Evolutionary conservation across 1,140 invertebrate species (phyloP).

Genomic region (Anastrepha obliqua): DNA sequence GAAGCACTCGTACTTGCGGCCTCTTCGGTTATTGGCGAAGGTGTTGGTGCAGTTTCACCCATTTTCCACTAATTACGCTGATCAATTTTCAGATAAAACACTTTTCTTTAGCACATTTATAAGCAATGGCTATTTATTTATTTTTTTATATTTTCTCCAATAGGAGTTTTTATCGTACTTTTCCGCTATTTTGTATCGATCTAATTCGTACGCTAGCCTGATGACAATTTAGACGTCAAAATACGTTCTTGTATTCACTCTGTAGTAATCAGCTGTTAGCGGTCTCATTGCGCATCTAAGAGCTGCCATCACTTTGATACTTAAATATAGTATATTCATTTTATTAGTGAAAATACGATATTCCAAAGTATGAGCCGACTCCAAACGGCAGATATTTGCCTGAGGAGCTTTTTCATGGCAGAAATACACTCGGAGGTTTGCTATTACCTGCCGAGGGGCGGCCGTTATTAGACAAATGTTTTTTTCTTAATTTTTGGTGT

Average conservation of each 20-base stretch:
- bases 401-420: too few species aligned
- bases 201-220: not conserved
- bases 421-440: too few species aligned
- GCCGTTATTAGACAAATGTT: too few species aligned
- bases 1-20: constrained; percentile 58
- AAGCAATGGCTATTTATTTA: not conserved
- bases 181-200: constrained; percentile 26
- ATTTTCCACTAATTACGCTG: constrained; percentile 13
- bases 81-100: not conserved
- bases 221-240: constrained; percentile 36
- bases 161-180: constrained; percentile 19
- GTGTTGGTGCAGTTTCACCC: constrained; percentile 58
- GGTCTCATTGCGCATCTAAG: too few species aligned
- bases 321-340: too few species aligned
- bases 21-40: constrained; percentile 68
- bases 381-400: too few species aligned
- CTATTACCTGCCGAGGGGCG: too few species aligned
- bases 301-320: too few species aligned
- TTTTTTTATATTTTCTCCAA: constrained; percentile 33
- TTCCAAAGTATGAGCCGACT: too few species aligned
- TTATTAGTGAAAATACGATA: too few species aligned
- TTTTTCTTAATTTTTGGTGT: too few species aligned
- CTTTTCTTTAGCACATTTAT: constrained; percentile 1
- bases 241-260: not conserved
- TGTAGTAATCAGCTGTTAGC: not conserved